phyloP scores from a whole-genome alignment of 2,113 vertebrate species.

The Gymnocephalus cernua region DNA sequence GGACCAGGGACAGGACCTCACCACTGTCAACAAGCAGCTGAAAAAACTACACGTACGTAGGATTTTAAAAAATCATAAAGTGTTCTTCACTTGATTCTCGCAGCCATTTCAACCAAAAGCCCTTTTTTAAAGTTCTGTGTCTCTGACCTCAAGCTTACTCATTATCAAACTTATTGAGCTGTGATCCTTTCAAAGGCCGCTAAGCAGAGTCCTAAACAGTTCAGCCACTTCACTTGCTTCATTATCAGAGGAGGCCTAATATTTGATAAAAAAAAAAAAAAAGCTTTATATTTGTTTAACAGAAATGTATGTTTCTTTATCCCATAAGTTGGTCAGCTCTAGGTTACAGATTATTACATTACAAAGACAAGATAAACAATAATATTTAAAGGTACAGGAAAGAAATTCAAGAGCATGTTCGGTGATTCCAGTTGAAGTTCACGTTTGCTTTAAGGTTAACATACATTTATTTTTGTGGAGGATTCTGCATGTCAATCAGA shows the following conservation, averaged over 20 bases:
- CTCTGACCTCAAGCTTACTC: background rate
- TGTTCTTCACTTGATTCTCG: background rate
- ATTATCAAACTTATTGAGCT: background rate
- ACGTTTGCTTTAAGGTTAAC: background rate
- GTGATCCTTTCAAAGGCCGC: too few relatives aligned
- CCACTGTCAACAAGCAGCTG: slow-evolving; percentile 91
- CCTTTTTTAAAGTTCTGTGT: background rate
- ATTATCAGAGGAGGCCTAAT: background rate
- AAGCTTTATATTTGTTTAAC: background rate
- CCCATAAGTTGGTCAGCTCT: background rate
- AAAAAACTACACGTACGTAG: slow-evolving; percentile 89
- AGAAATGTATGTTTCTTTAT: background rate
- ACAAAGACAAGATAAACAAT: background rate
- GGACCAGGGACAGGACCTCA: slow-evolving; percentile 88
- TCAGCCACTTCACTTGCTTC: background rate
- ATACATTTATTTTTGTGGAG: background rate
- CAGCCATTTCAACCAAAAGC: background rate
- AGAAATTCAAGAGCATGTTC: background rate
- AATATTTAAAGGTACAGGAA: background rate
- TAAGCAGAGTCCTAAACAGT: background rate
- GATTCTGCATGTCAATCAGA: background rate
- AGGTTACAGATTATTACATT: background rate
- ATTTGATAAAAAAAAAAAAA: background rate
- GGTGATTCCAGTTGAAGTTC: background rate
- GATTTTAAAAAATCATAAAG: background rate